A percentile compares a stretch with the other conserved stretches of the same genome.
phyloP scores from a whole-genome alignment of 2,888 invertebrate species.

The Apodemia hepburni region DNA sequence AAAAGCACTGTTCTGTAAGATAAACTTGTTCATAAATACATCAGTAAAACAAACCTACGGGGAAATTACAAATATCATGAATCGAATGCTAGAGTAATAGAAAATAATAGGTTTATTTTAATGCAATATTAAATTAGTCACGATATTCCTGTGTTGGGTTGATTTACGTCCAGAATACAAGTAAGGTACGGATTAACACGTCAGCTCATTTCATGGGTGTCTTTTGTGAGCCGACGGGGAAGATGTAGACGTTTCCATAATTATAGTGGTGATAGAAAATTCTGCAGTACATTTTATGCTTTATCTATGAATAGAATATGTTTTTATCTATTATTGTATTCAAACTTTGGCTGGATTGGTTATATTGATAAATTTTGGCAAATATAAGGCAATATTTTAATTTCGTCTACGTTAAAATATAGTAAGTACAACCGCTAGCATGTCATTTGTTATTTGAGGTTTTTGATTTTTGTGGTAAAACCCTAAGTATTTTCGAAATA shows the following conservation, averaged over 20 bases:
- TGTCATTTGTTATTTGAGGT: too few species aligned
- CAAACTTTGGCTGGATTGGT: background rate
- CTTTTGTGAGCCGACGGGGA: constrained; percentile 34
- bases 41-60: background rate
- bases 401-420: too few species aligned
- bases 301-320: background rate
- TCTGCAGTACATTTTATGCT: constrained; percentile 10
- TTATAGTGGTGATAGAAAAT: constrained; percentile 25
- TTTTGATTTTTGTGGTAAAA: too few species aligned
- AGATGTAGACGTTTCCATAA: constrained; percentile 29
- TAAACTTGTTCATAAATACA: too few species aligned
- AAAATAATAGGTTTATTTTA: constrained; percentile 22
- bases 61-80: background rate
- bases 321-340: background rate
- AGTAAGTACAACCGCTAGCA: too few species aligned
- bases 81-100: background rate
- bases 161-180: constrained; percentile 34
- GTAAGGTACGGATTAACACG: constrained; percentile 46
- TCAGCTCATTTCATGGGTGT: constrained; percentile 47
- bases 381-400: too few species aligned
- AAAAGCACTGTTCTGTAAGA: too few species aligned
- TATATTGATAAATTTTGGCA: too few species aligned
- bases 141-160: constrained; percentile 38
- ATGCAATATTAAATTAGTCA: constrained; percentile 42
- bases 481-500: too few species aligned